Percentiles rank a stretch among this genome's conserved stretches.
These are phyloP conservation scores for Pyrrhia umbra DNA, from an alignment of 2,888 invertebrate species.

Conservation along the genomic window DNA sequence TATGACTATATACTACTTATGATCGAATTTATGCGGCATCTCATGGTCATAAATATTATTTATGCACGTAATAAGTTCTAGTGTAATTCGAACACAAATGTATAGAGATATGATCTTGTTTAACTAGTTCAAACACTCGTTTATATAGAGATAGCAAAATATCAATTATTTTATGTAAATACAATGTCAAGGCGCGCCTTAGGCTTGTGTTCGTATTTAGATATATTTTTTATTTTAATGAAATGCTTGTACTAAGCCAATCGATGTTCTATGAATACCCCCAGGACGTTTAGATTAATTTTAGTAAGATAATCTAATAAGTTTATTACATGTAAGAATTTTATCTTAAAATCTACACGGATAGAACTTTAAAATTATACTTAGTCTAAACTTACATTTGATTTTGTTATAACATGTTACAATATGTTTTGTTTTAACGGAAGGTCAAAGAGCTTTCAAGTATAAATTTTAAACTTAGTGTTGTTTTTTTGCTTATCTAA, in stretches of 20 bases:
- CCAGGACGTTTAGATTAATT: slow-evolving; percentile 29
- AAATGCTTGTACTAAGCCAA: slow-evolving; percentile 19
- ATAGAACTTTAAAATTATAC: too few species aligned
- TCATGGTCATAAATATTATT: slow-evolving; percentile 68
- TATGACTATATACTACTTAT: slow-evolving; percentile 65
- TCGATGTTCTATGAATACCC: slow-evolving; percentile 21
- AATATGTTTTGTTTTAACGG: too few species aligned
- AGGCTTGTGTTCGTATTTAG: slow-evolving; percentile 35
- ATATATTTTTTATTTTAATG: slow-evolving; percentile 43
- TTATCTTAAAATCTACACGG: too few species aligned
- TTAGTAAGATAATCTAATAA: slow-evolving; percentile 55
- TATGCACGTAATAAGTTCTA: slow-evolving; percentile 58
- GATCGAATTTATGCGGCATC: slow-evolving; percentile 67
- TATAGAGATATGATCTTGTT: slow-evolving; percentile 54
- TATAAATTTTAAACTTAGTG: too few species aligned
- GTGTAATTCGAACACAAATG: slow-evolving; percentile 51
- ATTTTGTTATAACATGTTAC: too few species aligned
- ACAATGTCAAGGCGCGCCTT: slow-evolving; percentile 44
- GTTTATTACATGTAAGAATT: slow-evolving; percentile 8
- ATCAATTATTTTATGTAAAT: slow-evolving; percentile 61
- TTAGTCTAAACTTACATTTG: too few species aligned
- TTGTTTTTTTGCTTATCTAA: too few species aligned
- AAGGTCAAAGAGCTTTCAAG: too few species aligned
- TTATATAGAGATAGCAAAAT: slow-evolving; percentile 48
- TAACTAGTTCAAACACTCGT: slow-evolving; percentile 45